These are phyloP conservation scores for Dreissena polymorpha DNA, from an alignment of 1,140 invertebrate species.

Conservation along the genomic window DNA sequence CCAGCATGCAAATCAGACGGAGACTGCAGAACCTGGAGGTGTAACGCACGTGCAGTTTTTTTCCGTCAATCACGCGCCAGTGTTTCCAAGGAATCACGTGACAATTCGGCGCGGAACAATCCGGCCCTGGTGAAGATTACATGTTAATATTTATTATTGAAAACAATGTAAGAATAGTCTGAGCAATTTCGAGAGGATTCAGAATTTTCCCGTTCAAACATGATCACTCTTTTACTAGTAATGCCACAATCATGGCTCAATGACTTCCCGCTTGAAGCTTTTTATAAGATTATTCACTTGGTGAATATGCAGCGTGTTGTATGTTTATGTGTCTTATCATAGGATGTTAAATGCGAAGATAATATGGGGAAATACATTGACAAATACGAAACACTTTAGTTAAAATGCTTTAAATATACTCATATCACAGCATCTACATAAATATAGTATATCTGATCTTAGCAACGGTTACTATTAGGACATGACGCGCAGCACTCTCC, in stretches of 20 bases:
- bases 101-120: slow-evolving; percentile 20
- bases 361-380: too few species aligned
- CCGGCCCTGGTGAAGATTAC: slow-evolving; percentile 3
- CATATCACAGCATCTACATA: too few species aligned
- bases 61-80: slow-evolving; percentile 1
- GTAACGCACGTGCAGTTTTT: slow-evolving; percentile 25
- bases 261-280: too few species aligned
- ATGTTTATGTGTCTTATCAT: too few species aligned
- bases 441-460: too few species aligned
- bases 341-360: too few species aligned
- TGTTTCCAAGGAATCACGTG: slow-evolving; percentile 19
- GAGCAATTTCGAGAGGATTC: neutral
- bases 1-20: neutral
- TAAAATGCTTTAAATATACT: too few species aligned
- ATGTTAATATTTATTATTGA: too few species aligned
- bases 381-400: too few species aligned
- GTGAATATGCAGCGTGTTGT: too few species aligned
- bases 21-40: neutral
- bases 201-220: neutral
- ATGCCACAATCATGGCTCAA: neutral
- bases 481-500: slow-evolving; percentile 32
- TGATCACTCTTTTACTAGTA: neutral
- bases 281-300: too few species aligned
- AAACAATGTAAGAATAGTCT: neutral
- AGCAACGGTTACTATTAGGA: slow-evolving; percentile 20